Evolutionary conservation across 2,113 vertebrate species (phyloP), one percentile per base, ranked within the genome.

Genomic region (Dromiciops gliroides): DNA sequence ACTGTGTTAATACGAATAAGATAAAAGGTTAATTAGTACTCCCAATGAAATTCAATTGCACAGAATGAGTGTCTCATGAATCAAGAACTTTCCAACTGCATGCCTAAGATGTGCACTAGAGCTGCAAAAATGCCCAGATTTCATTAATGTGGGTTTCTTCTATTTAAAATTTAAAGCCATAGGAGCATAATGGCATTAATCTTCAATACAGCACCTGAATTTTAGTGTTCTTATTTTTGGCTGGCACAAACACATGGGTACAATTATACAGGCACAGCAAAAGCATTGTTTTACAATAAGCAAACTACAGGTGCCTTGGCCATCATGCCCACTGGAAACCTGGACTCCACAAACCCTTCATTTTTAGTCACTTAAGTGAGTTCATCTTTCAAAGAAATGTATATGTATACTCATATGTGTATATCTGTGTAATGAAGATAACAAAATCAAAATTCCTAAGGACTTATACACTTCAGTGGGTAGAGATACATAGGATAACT

Each of bases 21-120:
- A 95, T 93, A 94, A 49, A 96, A 95, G 91, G 60, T 97, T 97
- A 96, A 97, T 96, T 96, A 95, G 53, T 92, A 89, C 25, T 44
- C 53, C 89, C 11, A 47, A 37, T 91, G 50, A 95, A 96, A 94
- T 93, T 93, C 37, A 94, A 8, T 90, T 95, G 92, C 94, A 95
- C 50, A 95, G 60, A 97, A 96, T 95, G 95, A 90, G 48, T 95
- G 6, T 95, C 90, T 96, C 89, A 91, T 94, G 90, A 94, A 96
- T 95, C 60, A 94, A 96, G 97, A 95, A 93, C 92, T 56, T 91
- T 95, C 60, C 48, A 89, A 95, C 92, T 96, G 44, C 75, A 12
- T 90, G 16, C 89, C 89, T 90, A 49, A 19, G 47, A 28, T 97
- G 25, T 28, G 44, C 92, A 91, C 91, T 90, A 96, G 91, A 95